Conservation (phyloP, 2,888 invertebrate genomes). For the Limnephilus lunatus region DNA sequence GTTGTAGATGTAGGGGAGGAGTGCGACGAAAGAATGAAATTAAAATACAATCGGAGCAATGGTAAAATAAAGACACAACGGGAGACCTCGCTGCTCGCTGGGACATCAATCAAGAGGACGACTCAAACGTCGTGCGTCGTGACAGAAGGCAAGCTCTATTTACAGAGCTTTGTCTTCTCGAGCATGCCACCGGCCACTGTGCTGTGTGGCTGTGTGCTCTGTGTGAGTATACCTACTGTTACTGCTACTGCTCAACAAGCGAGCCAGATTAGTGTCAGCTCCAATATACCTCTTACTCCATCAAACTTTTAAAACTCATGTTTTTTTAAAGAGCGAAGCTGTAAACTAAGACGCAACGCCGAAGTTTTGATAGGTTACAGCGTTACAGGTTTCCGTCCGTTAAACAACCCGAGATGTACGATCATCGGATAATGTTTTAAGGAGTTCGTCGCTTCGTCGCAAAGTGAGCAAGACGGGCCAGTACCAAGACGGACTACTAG, state of each 20-base stretch:
- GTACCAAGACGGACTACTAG: neutral
- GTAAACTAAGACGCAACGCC: constrained; percentile 28
- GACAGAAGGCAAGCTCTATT: constrained; percentile 38
- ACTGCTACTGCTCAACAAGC: neutral
- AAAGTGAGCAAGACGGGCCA: neutral
- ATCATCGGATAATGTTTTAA: neutral
- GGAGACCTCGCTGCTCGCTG: constrained; percentile 11
- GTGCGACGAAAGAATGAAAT: constrained; percentile 42
- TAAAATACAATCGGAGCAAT: constrained; percentile 56
- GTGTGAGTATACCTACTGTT: neutral
- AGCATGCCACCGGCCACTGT: neutral
- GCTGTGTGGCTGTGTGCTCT: neutral
- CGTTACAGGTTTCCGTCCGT: constrained; percentile 29
- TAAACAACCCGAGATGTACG: constrained; percentile 3
- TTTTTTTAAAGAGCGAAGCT: neutral
- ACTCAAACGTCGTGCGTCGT: constrained; percentile 37
- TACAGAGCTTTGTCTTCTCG: constrained; percentile 21
- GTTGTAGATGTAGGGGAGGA: neutral
- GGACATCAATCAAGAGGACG: constrained; percentile 41
- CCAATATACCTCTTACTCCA: constrained; percentile 10
- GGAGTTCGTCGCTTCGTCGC: constrained; percentile 13
- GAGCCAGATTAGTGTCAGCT: constrained; percentile 13
- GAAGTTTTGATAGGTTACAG: constrained; percentile 34
- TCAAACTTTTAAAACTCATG: constrained; percentile 30
- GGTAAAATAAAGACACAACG: constrained; percentile 35